phyloP scores from a whole-genome alignment of 1,140 invertebrate genomes.

The Drosophila micromelanica region DNA sequence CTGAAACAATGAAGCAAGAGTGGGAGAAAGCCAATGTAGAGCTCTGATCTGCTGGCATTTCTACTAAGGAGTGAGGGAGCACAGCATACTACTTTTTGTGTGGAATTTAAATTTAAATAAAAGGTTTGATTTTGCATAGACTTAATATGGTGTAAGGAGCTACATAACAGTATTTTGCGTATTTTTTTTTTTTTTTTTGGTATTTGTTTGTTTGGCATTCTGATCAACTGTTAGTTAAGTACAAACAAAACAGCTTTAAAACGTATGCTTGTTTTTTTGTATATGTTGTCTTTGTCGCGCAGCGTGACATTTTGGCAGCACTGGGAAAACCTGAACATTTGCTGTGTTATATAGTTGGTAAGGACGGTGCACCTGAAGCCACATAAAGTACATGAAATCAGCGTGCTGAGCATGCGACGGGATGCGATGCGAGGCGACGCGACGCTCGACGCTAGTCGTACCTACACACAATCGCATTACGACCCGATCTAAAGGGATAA shows the following conservation, averaged over 20 bases:
- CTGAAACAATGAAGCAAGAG: too few species aligned
- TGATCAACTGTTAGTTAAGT: neutral
- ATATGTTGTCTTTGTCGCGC: slow-evolving; percentile 21
- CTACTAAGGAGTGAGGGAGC: too few species aligned
- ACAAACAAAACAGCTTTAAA: slow-evolving; percentile 2
- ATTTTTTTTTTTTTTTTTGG: too few species aligned
- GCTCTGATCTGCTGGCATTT: neutral
- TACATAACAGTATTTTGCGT: too few species aligned
- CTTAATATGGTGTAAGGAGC: too few species aligned
- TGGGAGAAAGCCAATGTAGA: neutral
- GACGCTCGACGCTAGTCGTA: slow-evolving; percentile 20
- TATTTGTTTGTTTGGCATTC: too few species aligned
- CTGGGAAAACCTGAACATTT: slow-evolving; percentile 17
- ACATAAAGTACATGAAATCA: slow-evolving; percentile 11
- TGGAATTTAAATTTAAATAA: too few species aligned
- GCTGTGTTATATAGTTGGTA: neutral
- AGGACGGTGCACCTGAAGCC: neutral
- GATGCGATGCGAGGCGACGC: neutral
- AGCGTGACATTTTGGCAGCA: slow-evolving; percentile 19
- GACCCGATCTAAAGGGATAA: slow-evolving; percentile 62
- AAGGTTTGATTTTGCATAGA: too few species aligned
- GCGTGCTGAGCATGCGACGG: slow-evolving; percentile 7
- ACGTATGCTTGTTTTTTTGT: neutral
- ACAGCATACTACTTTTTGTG: too few species aligned
- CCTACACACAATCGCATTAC: slow-evolving; percentile 69